phyloP scores from a whole-genome alignment of 1,140 invertebrate genomes.

The Papilio helenus region DNA sequence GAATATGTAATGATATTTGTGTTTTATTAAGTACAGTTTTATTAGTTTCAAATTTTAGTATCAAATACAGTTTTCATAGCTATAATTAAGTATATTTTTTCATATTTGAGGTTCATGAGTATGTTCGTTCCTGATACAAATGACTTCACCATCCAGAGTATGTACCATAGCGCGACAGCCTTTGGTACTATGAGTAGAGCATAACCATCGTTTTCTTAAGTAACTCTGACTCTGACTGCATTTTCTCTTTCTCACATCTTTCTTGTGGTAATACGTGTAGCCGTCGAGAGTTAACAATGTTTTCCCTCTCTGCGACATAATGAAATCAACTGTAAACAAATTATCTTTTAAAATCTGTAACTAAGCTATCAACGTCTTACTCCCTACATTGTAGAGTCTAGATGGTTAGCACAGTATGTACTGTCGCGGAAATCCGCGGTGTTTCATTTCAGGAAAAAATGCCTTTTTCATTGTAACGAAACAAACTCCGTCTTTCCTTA shows the following conservation, averaged over 20 bases:
- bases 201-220: conserved; percentile 59
- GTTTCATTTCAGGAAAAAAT: too few species aligned
- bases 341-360: not conserved
- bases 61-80: too few species aligned
- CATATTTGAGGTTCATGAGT: conserved; percentile 44
- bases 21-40: too few species aligned
- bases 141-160: conserved; percentile 51
- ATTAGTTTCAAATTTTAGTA: too few species aligned
- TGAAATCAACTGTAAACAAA: conserved; percentile 25
- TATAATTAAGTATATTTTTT: too few species aligned
- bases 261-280: conserved; percentile 60
- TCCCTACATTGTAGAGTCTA: too few species aligned
- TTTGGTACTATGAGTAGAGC: conserved; percentile 56
- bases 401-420: too few species aligned
- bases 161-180: conserved; percentile 61
- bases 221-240: not conserved
- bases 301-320: conserved; percentile 46
- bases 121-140: conserved; percentile 52
- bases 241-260: conserved; percentile 30
- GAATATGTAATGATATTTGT: too few species aligned
- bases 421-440: too few species aligned
- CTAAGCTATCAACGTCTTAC: too few species aligned
- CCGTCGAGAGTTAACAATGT: conserved; percentile 53
- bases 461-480: too few species aligned
- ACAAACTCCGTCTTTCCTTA: too few species aligned